These are phyloP conservation scores for Cryptotis parvus DNA, from an alignment of 2,113 vertebrate genomes.

Conservation along the genomic window DNA sequence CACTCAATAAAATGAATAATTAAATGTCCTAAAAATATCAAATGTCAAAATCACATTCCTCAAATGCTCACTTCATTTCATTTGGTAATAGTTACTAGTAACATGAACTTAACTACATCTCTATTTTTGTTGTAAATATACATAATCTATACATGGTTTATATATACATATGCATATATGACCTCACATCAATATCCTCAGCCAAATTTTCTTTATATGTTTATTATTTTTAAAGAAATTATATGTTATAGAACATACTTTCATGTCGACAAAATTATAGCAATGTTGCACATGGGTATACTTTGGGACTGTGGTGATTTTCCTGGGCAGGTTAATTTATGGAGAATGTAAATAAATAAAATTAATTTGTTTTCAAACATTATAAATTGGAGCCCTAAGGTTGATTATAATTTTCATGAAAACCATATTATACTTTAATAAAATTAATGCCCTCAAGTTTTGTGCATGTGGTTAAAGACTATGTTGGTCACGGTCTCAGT, in stretches of 20 bases:
- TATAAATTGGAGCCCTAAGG: conserved; percentile 55
- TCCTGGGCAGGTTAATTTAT: not conserved
- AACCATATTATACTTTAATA: conserved; percentile 48
- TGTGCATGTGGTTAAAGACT: not conserved
- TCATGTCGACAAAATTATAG: not conserved
- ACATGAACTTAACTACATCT: not conserved
- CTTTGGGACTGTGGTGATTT: not conserved
- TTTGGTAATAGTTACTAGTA: not conserved
- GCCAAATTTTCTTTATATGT: not conserved
- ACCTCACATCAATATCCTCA: not conserved
- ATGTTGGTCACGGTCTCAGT: not conserved
- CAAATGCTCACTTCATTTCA: not conserved
- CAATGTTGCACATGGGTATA: not conserved
- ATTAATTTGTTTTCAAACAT: conserved; percentile 43
- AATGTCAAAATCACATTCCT: not conserved
- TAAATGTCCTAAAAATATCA: no score
- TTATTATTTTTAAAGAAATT: not conserved
- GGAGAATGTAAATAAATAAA: conserved; percentile 32
- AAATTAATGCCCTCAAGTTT: conserved; percentile 57
- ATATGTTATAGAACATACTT: not conserved
- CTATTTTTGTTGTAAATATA: not conserved
- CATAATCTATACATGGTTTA: not conserved
- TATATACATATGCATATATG: not conserved
- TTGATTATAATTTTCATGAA: conserved; percentile 49
- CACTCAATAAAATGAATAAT: no score